These are phyloP conservation scores for Alaudala cheleensis DNA, from an alignment of 2,113 vertebrate genomes.

Conservation along the genomic window DNA sequence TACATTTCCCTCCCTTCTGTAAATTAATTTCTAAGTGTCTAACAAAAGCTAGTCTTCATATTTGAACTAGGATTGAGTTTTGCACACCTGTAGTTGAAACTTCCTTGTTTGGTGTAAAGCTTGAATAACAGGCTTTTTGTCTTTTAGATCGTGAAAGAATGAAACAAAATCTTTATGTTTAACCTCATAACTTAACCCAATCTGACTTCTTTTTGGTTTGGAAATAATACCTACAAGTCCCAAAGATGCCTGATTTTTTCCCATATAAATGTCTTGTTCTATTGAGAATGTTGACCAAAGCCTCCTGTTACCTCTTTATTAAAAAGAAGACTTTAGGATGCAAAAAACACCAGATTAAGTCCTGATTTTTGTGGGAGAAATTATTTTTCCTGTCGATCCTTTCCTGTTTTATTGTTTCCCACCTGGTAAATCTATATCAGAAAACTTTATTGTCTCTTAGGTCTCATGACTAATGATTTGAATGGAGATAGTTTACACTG, in stretches of 20 bases:
- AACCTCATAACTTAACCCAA: rapidly evolving
- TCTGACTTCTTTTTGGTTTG: not conserved
- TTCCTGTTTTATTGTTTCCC: not conserved
- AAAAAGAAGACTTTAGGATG: not conserved
- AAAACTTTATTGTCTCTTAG: not conserved
- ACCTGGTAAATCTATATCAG: not conserved
- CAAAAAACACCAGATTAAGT: not conserved
- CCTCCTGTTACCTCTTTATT: not conserved
- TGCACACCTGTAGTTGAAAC: not conserved
- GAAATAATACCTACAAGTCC: not conserved
- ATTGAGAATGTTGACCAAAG: not conserved
- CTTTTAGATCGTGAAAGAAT: not conserved
- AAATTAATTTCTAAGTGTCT: constrained; percentile 4
- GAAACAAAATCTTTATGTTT: not conserved
- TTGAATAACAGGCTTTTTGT: not conserved
- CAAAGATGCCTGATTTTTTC: not conserved
- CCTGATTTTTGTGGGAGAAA: not conserved
- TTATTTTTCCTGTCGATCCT: not conserved
- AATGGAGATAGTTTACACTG: not conserved
- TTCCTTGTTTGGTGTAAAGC: not conserved
- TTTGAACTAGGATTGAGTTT: not conserved
- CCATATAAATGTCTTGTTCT: not conserved
- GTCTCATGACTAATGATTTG: not conserved
- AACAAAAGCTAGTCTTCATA: not conserved
- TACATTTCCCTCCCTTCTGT: not conserved